Evolutionary conservation across 2,113 vertebrate species (phyloP).

Genomic region (Aplodontia rufa): DNA sequence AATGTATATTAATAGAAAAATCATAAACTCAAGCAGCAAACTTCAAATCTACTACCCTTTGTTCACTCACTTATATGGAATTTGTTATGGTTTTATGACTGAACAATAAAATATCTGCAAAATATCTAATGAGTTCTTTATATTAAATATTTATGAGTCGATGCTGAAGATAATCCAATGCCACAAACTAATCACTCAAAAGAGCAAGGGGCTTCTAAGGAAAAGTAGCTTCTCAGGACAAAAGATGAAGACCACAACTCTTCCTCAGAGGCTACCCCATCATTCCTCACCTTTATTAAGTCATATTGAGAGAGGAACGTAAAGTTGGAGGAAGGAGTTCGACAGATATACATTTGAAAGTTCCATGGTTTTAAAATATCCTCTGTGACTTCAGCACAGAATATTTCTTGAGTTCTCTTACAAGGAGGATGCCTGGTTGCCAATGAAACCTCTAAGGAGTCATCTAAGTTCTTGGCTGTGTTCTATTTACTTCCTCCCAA

Average conservation of each 20-base stretch:
- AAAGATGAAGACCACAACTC: not conserved
- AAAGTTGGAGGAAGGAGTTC: not conserved
- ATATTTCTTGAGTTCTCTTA: not conserved
- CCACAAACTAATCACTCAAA: not conserved
- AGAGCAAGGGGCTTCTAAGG: no score
- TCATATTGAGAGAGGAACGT: not conserved
- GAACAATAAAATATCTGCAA: not conserved
- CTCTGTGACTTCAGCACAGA: not conserved
- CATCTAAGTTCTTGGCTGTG: not conserved
- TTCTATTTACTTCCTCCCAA: not conserved
- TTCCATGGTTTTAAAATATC: not conserved
- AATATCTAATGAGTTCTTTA: not conserved
- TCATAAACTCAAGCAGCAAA: not conserved
- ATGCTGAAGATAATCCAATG: not conserved
- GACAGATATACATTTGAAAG: not conserved
- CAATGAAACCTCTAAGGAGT: not conserved
- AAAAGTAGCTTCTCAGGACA: not conserved
- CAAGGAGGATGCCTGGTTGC: not conserved
- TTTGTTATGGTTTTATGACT: not conserved
- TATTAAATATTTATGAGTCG: not conserved
- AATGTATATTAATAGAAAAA: not conserved
- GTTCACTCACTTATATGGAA: not conserved
- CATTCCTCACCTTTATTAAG: not conserved
- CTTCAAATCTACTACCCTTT: not conserved
- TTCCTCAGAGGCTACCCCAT: not conserved